Evolutionary conservation across 2,113 vertebrate genomes (phyloP).

Genomic region (Chlamydotis undulata): DNA sequence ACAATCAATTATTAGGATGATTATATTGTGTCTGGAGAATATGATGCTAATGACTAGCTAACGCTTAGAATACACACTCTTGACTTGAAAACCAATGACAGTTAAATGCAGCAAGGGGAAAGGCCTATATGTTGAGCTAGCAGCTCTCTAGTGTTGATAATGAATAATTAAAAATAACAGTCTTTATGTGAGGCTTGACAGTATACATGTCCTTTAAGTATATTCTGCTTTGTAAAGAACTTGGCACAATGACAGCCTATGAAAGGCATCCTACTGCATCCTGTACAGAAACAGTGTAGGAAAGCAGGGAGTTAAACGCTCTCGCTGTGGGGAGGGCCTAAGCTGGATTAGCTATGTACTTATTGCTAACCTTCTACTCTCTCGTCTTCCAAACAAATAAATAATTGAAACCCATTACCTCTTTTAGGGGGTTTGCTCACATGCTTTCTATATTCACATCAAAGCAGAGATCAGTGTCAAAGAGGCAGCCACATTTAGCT

Average conservation of each 20-base stretch:
- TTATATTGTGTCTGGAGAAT: slow-evolving; percentile 64
- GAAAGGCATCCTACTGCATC: slow-evolving; percentile 5
- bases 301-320: slow-evolving; percentile 67
- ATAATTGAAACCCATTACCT: slow-evolving; percentile 72
- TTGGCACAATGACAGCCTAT: slow-evolving; percentile 52
- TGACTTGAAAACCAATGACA: slow-evolving; percentile 58
- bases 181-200: slow-evolving; percentile 40
- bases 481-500: slow-evolving; percentile 62
- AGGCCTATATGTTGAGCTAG: slow-evolving; percentile 39
- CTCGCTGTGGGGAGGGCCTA: slow-evolving; percentile 51
- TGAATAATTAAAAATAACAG: slow-evolving; percentile 73
- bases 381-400: slow-evolving; percentile 72
- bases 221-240: slow-evolving; percentile 32
- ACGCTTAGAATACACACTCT: slow-evolving; percentile 43
- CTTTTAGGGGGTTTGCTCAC: slow-evolving; percentile 48
- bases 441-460: slow-evolving; percentile 69
- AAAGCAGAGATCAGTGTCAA: slow-evolving; percentile 71
- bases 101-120: slow-evolving; percentile 32
- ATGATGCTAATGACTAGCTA: slow-evolving; percentile 53
- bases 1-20: slow-evolving; percentile 66
- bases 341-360: slow-evolving; percentile 64
- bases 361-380: slow-evolving; percentile 63
- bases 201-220: slow-evolving; percentile 30
- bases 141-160: slow-evolving; percentile 9
- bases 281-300: slow-evolving; percentile 7